Percentiles rank a stretch among this genome's conserved stretches.
Evolutionary conservation across 1,140 invertebrate species (phyloP).

Genomic region (Nasonia giraulti): DNA sequence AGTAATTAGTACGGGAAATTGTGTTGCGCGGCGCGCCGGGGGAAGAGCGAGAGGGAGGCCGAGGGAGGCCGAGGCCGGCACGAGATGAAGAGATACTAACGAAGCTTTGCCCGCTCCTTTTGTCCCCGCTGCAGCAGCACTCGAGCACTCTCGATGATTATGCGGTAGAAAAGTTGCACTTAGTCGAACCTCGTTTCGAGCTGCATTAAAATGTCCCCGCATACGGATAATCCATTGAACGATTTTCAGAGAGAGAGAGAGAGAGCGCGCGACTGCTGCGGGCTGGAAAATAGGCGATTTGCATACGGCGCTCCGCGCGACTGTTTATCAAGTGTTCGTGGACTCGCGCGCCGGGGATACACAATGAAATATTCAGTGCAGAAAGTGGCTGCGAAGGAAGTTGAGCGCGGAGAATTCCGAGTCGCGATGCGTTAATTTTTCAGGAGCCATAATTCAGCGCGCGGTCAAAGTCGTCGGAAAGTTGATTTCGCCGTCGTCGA

Average conservation of each 20-base stretch:
- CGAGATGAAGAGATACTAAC: not conserved
- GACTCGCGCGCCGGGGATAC: not conserved
- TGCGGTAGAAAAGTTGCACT: too few relatives aligned
- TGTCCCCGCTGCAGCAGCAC: too few relatives aligned
- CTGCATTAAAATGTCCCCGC: too few relatives aligned
- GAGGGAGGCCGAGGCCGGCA: too few relatives aligned
- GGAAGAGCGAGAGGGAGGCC: not conserved
- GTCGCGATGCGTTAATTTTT: not conserved
- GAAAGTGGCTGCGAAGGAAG: not conserved
- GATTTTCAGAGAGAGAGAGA: too few relatives aligned
- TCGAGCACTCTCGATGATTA: too few relatives aligned
- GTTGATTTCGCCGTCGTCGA: not conserved
- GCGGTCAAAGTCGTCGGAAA: not conserved
- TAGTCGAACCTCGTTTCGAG: too few relatives aligned
- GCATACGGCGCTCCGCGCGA: not conserved
- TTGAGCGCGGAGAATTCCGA: not conserved
- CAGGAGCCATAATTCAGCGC: not conserved
- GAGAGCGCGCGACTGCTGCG: too few relatives aligned
- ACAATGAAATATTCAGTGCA: not conserved
- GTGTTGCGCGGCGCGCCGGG: not conserved
- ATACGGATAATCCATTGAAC: too few relatives aligned
- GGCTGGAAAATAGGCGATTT: too few relatives aligned
- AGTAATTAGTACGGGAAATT: not conserved
- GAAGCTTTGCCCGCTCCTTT: not conserved
- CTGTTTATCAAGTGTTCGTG: not conserved